Conservation (phyloP, 64 coral and sea anemone genomes). For the Montipora foliosa region DNA sequence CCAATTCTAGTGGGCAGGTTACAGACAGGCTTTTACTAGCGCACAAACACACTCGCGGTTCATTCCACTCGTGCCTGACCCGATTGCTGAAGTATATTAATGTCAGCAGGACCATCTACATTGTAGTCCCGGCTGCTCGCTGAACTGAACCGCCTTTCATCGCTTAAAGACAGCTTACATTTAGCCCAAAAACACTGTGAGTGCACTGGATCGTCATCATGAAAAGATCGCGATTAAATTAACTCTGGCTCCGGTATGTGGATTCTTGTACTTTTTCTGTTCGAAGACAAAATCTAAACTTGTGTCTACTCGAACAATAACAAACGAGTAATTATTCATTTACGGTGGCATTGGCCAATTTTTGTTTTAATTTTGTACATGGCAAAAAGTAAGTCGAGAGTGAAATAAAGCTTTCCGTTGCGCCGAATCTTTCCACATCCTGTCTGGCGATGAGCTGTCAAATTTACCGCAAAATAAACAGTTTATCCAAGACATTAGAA, state of each 20-base stretch:
- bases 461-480: not conserved
- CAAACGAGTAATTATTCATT: not conserved
- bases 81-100: slow-evolving; percentile 63
- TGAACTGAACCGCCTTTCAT: slow-evolving; percentile 34
- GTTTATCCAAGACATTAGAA: slow-evolving; percentile 19
- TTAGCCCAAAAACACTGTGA: slow-evolving; percentile 8
- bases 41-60: slow-evolving; percentile 1
- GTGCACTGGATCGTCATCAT: not conserved
- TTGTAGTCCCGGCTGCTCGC: not conserved
- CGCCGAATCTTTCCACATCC: slow-evolving; percentile 4
- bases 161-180: slow-evolving; percentile 14
- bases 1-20: slow-evolving; percentile 66
- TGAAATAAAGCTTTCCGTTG: slow-evolving; percentile 39
- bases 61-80: slow-evolving; percentile 83
- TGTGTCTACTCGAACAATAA: not conserved
- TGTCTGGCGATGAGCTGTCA: not conserved
- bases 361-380: not conserved
- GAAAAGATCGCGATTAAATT: not conserved
- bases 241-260: not conserved
- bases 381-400: not conserved
- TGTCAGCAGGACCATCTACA: slow-evolving; percentile 34
- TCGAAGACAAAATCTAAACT: not conserved
- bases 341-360: not conserved
- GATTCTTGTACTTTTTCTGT: not conserved
- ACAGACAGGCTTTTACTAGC: slow-evolving; percentile 57